Percentiles rank a stretch among this genome's conserved stretches.
These are phyloP conservation scores for Tetheella fluctuosa DNA, from an alignment of 2,888 invertebrate genomes.

Conservation along the genomic window DNA sequence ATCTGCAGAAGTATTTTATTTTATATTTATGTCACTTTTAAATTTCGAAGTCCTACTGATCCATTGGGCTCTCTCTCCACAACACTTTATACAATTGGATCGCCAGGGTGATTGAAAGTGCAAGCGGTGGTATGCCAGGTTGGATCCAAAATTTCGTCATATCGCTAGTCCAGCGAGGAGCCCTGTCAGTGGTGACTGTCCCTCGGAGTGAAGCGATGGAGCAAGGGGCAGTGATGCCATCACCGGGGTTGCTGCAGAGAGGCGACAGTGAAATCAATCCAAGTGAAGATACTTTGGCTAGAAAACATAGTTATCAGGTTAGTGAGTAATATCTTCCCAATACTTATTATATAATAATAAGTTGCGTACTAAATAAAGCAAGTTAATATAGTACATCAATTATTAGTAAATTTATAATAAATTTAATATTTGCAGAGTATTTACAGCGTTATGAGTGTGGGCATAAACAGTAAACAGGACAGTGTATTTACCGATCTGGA, in stretches of 20 bases:
- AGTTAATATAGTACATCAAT: too few relatives aligned
- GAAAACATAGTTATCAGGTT: slow-evolving; percentile 34
- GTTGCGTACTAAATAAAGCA: too few relatives aligned
- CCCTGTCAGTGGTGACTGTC: slow-evolving; percentile 71
- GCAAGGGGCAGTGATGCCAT: slow-evolving; percentile 57
- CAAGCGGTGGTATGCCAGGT: slow-evolving; percentile 86
- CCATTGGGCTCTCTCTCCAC: neutral
- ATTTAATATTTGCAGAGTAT: slow-evolving; percentile 39
- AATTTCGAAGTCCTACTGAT: neutral
- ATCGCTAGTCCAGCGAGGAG: slow-evolving; percentile 82
- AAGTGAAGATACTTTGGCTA: slow-evolving; percentile 15
- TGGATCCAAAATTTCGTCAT: slow-evolving; percentile 87
- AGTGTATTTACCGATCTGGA: slow-evolving; percentile 22
- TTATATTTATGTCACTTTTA: neutral
- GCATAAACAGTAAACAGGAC: slow-evolving; percentile 27
- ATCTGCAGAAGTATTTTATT: slow-evolving; percentile 84
- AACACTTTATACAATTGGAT: neutral
- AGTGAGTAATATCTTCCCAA: too few relatives aligned
- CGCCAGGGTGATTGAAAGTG: slow-evolving; percentile 80
- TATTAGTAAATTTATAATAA: neutral
- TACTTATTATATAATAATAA: neutral
- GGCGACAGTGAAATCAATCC: slow-evolving; percentile 20
- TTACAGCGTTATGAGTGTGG: slow-evolving; percentile 34
- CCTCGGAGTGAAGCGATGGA: slow-evolving; percentile 51
- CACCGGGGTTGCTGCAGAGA: slow-evolving; percentile 42